Base-by-base conservation (phyloP, 92 coral and sea anemone genomes). In the Actinostola sp. region DNA sequence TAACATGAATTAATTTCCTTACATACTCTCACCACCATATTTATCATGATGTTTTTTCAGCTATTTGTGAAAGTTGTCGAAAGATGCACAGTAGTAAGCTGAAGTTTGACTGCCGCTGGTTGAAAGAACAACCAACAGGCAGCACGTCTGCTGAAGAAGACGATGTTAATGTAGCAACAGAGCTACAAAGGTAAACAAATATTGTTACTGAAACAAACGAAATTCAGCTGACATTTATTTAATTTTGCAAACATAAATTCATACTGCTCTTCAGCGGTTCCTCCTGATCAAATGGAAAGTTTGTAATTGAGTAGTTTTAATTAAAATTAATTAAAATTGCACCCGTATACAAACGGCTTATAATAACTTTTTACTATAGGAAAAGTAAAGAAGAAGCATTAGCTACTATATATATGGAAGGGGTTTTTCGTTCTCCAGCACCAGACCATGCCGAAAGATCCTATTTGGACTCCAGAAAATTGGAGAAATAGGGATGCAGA, bases 391-490 rank as follows among this genome's bases (percentile, higher is more conserved):
- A 33, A 49, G 63, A 70, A 48, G 59, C 63, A 28, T 28, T 39
- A 57, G 33, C 26, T 49, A 31, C 34, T 51, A 11, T 4, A 36
- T 36, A 11, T 11, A 36, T 4, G 4, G 42, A 36, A 36, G 11
- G 4, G 42, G 11, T 4, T 36, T 4, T 28, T 58, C n/a, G n/a
- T 58, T 20, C 72, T 60, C 53, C 27, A 24, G 44, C 39, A 13
- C 60, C 76, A 51, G 38, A 66, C 21, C 44, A 44, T 20, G 51
- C n/a, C 28, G 41, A 16, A 21, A 23, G 80, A 81, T 54, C 39
- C 73, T 3, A 28, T 30, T 34, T 76, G 83, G 79, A 76, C 88
- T 16, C 82, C 82, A 27, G 77, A 78, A 34, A 57, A 68, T 76
- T 66, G 76, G 88, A 71, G 66, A 14, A 78, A 62, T 27, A 50